phyloP scores from a whole-genome alignment of 2,113 vertebrate genomes.

The Neotragus pygmaeus region DNA sequence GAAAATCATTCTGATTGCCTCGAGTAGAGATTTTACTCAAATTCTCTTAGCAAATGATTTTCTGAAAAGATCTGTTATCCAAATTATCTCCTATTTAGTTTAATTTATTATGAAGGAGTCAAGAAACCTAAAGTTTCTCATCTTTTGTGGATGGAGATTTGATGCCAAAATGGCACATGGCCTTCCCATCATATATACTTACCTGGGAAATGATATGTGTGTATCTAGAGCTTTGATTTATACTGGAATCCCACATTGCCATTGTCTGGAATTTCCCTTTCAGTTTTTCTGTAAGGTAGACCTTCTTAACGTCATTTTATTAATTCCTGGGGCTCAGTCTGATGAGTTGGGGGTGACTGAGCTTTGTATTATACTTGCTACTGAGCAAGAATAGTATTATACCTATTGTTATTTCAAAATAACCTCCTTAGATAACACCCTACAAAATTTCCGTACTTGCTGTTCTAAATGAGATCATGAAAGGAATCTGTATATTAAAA shows the following conservation, averaged over 20 bases:
- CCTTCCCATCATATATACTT: background rate
- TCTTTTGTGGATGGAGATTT: background rate
- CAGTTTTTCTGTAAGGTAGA: background rate
- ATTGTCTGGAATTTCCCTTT: background rate
- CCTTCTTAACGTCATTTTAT: background rate
- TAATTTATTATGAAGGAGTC: background rate
- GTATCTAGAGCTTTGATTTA: background rate
- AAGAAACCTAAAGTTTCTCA: background rate
- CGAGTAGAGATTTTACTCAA: background rate
- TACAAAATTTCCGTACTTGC: background rate
- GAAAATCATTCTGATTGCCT: background rate
- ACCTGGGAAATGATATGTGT: background rate
- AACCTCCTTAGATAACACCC: background rate
- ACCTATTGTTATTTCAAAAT: background rate
- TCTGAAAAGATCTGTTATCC: background rate
- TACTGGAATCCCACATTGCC: background rate
- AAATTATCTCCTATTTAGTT: background rate
- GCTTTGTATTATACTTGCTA: background rate
- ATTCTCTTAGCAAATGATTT: background rate
- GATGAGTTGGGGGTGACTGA: background rate
- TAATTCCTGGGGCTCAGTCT: background rate
- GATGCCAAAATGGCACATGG: background rate
- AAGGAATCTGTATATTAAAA: background rate
- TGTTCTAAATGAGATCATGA: background rate
- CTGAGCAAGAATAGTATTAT: background rate